Evolutionary conservation across 2,888 invertebrate genomes (phyloP).

Genomic region (Deladenus siricidicola): DNA sequence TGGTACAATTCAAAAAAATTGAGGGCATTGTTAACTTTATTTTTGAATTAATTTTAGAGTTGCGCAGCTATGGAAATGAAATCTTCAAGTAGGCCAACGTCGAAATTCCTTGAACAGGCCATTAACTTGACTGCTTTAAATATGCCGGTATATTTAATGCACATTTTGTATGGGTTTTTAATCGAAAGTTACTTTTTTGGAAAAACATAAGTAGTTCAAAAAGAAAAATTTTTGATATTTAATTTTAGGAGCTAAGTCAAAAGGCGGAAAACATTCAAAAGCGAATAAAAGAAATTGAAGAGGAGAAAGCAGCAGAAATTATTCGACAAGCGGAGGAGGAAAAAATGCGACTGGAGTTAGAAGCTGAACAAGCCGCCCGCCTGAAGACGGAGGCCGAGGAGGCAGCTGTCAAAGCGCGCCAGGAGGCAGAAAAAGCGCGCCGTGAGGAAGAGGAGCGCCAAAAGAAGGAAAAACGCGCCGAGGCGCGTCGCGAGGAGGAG

Average conservation of each 20-base stretch:
- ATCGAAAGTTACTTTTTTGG: neutral
- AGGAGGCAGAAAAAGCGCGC: neutral
- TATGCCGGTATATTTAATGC: neutral
- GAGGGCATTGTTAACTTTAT: neutral
- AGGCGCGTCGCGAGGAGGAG: too few species aligned
- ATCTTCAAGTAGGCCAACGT: neutral
- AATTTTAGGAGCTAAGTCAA: neutral
- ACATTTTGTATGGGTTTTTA: neutral
- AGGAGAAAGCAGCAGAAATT: neutral
- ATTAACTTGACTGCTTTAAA: neutral
- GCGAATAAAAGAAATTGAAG: too few species aligned
- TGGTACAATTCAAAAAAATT: constrained; percentile 13
- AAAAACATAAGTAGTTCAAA: neutral
- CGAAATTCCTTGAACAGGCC: neutral
- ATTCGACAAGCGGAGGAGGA: neutral
- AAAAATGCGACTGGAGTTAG: neutral
- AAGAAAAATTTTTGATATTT: neutral
- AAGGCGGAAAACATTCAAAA: neutral
- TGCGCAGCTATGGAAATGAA: neutral
- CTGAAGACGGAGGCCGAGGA: constrained; percentile 1
- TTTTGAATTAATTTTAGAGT: neutral
- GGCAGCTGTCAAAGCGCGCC: too few species aligned
- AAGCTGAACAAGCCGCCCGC: neutral
- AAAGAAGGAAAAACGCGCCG: neutral
- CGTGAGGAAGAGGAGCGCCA: neutral